A percentile compares a stretch with the other conserved stretches of the same genome.
These are phyloP conservation scores for Lagodon rhomboides DNA, from an alignment of 2,797 vertebrate genomes.

Conservation along the genomic window DNA sequence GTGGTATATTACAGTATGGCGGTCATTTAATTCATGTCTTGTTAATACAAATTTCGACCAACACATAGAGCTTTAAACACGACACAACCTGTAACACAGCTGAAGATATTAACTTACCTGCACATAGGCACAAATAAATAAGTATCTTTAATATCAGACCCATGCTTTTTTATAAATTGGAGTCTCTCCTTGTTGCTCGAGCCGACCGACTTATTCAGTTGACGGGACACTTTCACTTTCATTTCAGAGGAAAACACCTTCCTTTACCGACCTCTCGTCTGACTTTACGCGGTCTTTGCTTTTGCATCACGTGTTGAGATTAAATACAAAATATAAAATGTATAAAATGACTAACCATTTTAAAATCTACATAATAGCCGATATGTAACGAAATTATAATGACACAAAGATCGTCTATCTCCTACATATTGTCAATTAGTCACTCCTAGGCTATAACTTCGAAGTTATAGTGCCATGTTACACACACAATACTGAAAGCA, in stretches of 20 bases:
- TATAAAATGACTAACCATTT: background rate
- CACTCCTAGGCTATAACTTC: background rate
- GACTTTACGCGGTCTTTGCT: background rate
- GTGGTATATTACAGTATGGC: background rate
- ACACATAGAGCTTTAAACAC: background rate
- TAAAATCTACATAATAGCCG: accelerated
- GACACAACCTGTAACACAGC: background rate
- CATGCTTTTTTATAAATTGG: conserved; percentile 54
- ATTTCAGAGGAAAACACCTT: conserved; percentile 36
- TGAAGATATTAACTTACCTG: conserved; percentile 50
- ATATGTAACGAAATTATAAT: background rate
- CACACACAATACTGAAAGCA: background rate
- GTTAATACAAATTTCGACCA: background rate
- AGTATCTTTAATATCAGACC: conserved; percentile 40
- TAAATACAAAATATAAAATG: too few species aligned
- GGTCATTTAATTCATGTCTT: background rate
- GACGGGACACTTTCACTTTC: conserved; percentile 79
- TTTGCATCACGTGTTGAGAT: too few species aligned
- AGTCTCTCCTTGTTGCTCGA: background rate
- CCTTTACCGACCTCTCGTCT: background rate
- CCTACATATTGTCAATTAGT: background rate
- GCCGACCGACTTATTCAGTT: background rate
- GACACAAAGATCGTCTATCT: background rate
- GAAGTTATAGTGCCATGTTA: background rate
- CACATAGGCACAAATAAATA: conserved; percentile 30